phyloP scores from a whole-genome alignment of 2,113 vertebrate genomes.

The Struthidea cinerea region DNA sequence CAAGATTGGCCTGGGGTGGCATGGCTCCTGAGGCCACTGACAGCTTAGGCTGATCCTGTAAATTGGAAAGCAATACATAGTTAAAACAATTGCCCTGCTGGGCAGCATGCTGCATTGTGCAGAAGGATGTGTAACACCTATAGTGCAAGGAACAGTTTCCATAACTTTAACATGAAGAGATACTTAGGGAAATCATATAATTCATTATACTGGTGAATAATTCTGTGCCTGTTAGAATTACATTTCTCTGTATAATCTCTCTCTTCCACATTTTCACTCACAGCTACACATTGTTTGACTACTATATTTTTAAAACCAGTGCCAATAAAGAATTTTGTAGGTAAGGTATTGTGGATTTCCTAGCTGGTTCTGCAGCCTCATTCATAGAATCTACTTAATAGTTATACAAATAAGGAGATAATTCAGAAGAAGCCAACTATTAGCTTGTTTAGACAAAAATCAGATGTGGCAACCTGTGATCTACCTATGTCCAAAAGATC shows the following conservation, averaged over 20 bases:
- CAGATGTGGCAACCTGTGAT: background rate
- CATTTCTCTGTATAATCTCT: background rate
- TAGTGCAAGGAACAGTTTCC: background rate
- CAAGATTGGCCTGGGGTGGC: background rate
- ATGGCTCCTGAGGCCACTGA: background rate
- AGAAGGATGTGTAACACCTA: background rate
- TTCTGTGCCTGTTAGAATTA: background rate
- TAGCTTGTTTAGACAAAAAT: background rate
- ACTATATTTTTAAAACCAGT: background rate
- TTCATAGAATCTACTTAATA: background rate
- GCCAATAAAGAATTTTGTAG: background rate
- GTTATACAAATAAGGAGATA: slow-evolving; percentile 1
- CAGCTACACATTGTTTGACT: background rate
- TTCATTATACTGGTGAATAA: background rate
- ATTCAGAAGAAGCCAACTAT: slow-evolving; percentile 2
- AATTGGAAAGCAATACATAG: background rate
- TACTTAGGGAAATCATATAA: background rate
- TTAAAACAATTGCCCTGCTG: background rate
- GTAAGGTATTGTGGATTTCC: background rate
- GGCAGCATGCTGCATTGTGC: background rate
- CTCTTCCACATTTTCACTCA: background rate
- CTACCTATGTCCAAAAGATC: background rate
- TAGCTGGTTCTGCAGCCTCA: background rate
- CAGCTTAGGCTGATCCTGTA: background rate
- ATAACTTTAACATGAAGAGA: background rate